Evolutionary conservation across 2,888 invertebrate genomes (phyloP).

Genomic region (Limenitis camilla): DNA sequence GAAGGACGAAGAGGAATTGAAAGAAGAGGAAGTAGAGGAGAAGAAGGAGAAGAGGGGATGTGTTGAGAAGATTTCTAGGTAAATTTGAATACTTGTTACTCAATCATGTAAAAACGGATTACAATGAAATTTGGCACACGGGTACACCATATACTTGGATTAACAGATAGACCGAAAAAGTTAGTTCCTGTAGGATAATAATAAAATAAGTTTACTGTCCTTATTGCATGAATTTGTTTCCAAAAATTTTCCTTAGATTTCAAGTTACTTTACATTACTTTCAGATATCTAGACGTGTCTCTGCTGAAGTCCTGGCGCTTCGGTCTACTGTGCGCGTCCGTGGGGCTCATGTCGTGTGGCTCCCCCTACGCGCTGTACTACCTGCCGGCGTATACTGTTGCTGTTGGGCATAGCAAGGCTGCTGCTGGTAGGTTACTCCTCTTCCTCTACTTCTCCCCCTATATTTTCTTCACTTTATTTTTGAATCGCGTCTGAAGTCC

Average conservation of each 20-base stretch:
- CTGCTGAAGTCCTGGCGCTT: constrained; percentile 80
- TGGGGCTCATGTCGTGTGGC: constrained; percentile 84
- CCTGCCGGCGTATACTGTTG: constrained; percentile 82
- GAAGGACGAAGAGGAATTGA: constrained; percentile 45
- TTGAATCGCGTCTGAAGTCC: not conserved
- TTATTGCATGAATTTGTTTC: no score
- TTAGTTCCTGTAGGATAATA: no score
- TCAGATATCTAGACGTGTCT: constrained; percentile 79
- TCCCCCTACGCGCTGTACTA: constrained; percentile 85
- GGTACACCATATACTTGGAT: no score
- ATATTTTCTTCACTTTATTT: no score
- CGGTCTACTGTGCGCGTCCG: constrained; percentile 81
- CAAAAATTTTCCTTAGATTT: no score
- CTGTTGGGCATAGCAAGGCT: constrained; percentile 76
- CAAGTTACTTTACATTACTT: no score
- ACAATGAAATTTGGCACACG: no score
- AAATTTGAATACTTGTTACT: no score
- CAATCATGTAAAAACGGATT: no score
- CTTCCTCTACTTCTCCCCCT: no score
- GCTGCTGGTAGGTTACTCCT: constrained; percentile 50
- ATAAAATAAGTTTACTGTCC: no score
- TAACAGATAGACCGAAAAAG: no score
- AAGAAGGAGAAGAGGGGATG: constrained; percentile 47
- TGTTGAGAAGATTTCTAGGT: constrained; percentile 49
- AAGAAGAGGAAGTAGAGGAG: constrained; percentile 40